These are phyloP conservation scores for Bergia puertoricense DNA, from an alignment of 92 coral and sea anemone species.

Conservation along the genomic window DNA sequence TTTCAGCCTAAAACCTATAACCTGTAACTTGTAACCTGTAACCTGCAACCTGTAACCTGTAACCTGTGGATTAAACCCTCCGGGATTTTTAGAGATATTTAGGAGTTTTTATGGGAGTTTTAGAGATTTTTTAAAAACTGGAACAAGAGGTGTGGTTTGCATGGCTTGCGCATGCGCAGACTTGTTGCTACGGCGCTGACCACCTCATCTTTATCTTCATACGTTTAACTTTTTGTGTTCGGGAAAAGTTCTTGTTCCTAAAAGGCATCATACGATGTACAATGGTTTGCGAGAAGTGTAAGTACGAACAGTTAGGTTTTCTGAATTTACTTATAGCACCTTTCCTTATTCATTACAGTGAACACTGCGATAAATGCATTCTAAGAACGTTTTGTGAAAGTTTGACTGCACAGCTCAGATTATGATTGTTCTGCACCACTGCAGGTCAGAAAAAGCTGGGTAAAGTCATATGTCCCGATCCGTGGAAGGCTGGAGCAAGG, in stretches of 20 bases:
- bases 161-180: too few relatives aligned
- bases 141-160: too few relatives aligned
- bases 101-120: too few relatives aligned
- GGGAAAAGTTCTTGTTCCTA: background rate
- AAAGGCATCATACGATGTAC: background rate
- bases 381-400: background rate
- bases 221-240: background rate
- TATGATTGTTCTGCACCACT: background rate
- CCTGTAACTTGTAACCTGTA: too few relatives aligned
- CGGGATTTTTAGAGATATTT: too few relatives aligned
- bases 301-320: background rate
- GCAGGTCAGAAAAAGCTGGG: constrained; percentile 95
- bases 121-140: too few relatives aligned
- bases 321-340: background rate
- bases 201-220: too few relatives aligned
- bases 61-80: too few relatives aligned
- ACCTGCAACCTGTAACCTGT: too few relatives aligned
- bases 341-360: background rate
- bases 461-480: constrained; percentile 96
- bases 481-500: constrained; percentile 98
- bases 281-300: constrained; percentile 43
- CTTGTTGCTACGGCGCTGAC: too few relatives aligned
- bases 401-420: background rate
- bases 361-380: background rate
- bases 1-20: too few relatives aligned